A percentile compares a stretch with the other conserved stretches of the same genome.
Evolutionary conservation across 2,888 invertebrate species (phyloP).

Genomic region (Sphaerolaimus hirsutus): DNA sequence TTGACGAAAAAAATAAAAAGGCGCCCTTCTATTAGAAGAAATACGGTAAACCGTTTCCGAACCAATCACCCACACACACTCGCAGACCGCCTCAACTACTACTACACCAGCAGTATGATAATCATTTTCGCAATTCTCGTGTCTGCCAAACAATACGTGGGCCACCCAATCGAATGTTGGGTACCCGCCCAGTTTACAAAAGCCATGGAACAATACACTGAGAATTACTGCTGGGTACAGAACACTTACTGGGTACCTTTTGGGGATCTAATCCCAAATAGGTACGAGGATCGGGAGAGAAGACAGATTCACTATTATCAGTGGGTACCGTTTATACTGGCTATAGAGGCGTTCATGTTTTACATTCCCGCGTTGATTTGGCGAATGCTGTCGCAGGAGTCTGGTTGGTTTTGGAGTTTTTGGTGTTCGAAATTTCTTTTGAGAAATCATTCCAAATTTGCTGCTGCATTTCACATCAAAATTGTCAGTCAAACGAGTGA

Average conservation of each 20-base stretch:
- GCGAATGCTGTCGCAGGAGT: slow-evolving; percentile 16
- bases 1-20: too few relatives aligned
- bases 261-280: too few relatives aligned
- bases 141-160: slow-evolving; percentile 29
- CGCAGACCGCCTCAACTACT: slow-evolving; percentile 27
- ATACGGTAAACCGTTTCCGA: too few relatives aligned
- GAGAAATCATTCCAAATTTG: too few relatives aligned
- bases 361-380: slow-evolving; percentile 23
- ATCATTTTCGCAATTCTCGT: slow-evolving; percentile 22
- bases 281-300: too few relatives aligned
- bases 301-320: too few relatives aligned
- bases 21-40: too few relatives aligned
- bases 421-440: too few relatives aligned
- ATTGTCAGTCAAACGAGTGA: too few relatives aligned
- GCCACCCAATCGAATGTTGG: slow-evolving; percentile 34
- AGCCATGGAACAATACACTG: slow-evolving; percentile 33
- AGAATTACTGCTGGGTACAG: slow-evolving; percentile 31
- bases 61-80: too few relatives aligned
- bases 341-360: slow-evolving; percentile 21
- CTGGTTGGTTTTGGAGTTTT: neutral
- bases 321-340: too few relatives aligned
- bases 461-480: too few relatives aligned
- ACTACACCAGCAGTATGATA: slow-evolving; percentile 24
- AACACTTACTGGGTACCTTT: slow-evolving; percentile 10
- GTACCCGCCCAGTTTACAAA: slow-evolving; percentile 33